Percentiles rank a stretch among this genome's conserved stretches.
Evolutionary conservation across 2,888 invertebrate species (phyloP).

Genomic region (Horisme vitalbata): DNA sequence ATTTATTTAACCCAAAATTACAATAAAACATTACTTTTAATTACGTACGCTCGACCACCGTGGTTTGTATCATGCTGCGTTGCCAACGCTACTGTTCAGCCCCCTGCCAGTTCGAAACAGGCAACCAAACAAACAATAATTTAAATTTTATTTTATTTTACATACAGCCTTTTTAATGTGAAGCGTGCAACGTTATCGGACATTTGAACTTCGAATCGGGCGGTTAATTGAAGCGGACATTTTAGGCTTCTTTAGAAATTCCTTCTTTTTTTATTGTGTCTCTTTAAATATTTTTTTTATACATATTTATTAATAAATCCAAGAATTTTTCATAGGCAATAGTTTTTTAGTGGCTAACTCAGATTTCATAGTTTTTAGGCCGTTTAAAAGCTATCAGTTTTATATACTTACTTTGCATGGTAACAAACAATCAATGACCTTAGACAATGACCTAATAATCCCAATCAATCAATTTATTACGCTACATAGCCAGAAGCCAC

Average conservation of each 20-base stretch:
- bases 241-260: conserved; percentile 46
- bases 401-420: too few species aligned
- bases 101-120: conserved; percentile 54
- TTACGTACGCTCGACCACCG: conserved; percentile 53
- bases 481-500: conserved; percentile 51
- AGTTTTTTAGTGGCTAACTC: too few species aligned
- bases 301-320: too few species aligned
- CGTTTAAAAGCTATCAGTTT: too few species aligned
- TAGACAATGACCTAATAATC: conserved; percentile 13
- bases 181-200: conserved; percentile 43
- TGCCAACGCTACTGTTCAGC: conserved; percentile 71
- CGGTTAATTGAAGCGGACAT: conserved; percentile 53
- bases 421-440: background rate
- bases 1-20: conserved; percentile 19
- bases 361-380: too few species aligned
- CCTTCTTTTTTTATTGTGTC: conserved; percentile 8
- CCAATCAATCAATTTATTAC: conserved; percentile 29
- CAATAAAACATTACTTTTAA: conserved; percentile 34
- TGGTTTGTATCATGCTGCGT: conserved; percentile 65
- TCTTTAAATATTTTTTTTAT: too few species aligned
- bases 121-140: conserved; percentile 51
- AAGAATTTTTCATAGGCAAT: background rate
- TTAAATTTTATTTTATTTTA: conserved; percentile 51
- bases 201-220: conserved; percentile 41
- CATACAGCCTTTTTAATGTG: conserved; percentile 19